Percentiles rank a stretch among this genome's conserved stretches.
Conservation (phyloP, 2,888 invertebrate genomes). For the Arenicola marina region DNA sequence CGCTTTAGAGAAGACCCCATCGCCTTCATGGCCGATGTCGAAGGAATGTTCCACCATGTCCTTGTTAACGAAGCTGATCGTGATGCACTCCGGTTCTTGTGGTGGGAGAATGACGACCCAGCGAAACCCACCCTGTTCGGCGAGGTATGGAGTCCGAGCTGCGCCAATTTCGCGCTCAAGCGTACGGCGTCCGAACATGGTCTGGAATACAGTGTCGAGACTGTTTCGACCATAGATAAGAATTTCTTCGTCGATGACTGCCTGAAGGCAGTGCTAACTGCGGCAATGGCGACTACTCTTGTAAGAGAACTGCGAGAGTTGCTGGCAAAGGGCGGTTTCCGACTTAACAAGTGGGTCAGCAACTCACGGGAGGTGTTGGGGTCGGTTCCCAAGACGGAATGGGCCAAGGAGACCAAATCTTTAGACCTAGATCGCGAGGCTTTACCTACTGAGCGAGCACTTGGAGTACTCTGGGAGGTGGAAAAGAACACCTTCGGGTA, state of each 20-base stretch:
- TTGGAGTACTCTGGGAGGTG: constrained; percentile 32
- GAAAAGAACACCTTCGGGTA: constrained; percentile 34
- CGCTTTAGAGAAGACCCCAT: constrained; percentile 21
- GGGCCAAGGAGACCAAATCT: not conserved
- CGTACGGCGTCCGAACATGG: not conserved
- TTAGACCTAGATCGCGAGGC: not conserved
- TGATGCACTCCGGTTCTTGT: constrained; percentile 25
- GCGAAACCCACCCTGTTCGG: not conserved
- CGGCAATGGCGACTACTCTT: not conserved
- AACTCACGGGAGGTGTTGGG: constrained; percentile 7
- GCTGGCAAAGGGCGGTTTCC: not conserved
- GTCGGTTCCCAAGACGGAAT: not conserved
- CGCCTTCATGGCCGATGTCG: constrained; percentile 26
- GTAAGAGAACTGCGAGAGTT: not conserved
- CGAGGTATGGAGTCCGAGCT: constrained; percentile 5
- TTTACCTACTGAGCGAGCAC: constrained; percentile 4
- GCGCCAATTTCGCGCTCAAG: constrained; percentile 5
- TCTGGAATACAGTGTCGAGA: not conserved
- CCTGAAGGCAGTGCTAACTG: not conserved
- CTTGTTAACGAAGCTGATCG: constrained; percentile 15
- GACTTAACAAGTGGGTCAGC: constrained; percentile 12
- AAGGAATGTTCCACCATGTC: constrained; percentile 27
- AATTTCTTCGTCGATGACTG: constrained; percentile 3
- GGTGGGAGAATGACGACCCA: constrained; percentile 13
- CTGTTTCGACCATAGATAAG: not conserved